Conservation (phyloP, 2,113 vertebrate genomes). For the Zosterops japonicus region DNA sequence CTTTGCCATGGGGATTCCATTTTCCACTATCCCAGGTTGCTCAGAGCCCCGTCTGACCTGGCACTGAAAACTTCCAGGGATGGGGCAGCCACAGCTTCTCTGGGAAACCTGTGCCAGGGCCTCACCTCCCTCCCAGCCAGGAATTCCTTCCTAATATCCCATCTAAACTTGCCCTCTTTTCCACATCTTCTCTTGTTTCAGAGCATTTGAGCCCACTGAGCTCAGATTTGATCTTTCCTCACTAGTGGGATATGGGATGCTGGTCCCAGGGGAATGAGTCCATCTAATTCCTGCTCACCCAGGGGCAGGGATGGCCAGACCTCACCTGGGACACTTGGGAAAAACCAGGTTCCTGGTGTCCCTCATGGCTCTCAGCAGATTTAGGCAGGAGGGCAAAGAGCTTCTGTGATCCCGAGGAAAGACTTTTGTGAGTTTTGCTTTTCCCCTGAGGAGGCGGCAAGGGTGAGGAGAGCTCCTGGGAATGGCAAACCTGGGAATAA, state of each 20-base stretch:
- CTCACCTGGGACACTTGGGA: neutral
- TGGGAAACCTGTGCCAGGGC: neutral
- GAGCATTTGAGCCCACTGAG: neutral
- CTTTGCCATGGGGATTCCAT: neutral
- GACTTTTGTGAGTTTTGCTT: neutral
- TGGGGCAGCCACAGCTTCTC: neutral
- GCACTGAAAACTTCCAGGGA: neutral
- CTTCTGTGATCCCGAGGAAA: neutral
- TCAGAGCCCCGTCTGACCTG: rapidly evolving
- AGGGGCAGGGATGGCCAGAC: neutral
- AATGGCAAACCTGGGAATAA: neutral
- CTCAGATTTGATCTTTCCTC: neutral
- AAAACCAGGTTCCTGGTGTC: neutral
- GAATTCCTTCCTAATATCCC: neutral
- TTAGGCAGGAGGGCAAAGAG: neutral
- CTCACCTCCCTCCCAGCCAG: rapidly evolving
- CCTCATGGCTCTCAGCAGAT: neutral
- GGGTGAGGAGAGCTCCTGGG: neutral
- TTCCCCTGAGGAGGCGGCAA: rapidly evolving
- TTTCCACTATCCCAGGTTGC: neutral
- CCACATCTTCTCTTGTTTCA: neutral
- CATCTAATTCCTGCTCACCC: neutral
- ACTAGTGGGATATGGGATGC: neutral
- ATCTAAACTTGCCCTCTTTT: neutral
- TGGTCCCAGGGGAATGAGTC: neutral